Conservation (phyloP, 2,888 invertebrate genomes). For the Ypsolopha scabrella region DNA sequence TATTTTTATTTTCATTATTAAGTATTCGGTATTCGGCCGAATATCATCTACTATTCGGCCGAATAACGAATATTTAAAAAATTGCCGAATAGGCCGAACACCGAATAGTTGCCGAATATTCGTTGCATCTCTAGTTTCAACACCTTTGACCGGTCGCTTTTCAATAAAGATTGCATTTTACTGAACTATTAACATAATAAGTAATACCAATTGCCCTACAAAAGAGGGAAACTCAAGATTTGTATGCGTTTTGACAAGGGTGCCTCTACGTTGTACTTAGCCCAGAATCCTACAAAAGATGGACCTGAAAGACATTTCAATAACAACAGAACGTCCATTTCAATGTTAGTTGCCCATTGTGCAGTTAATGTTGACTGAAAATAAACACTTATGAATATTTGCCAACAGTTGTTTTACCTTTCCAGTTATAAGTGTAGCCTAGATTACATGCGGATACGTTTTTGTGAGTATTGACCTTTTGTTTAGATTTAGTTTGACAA, state of each 20-base stretch:
- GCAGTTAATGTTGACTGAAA: neutral
- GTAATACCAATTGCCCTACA: constrained; percentile 41
- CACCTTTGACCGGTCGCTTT: constrained; percentile 14
- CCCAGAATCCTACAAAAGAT: constrained; percentile 18
- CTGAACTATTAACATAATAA: constrained; percentile 51
- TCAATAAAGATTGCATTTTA: constrained; percentile 53
- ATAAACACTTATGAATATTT: neutral
- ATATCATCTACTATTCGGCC: too few species aligned
- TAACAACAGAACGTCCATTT: neutral
- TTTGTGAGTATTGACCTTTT: too few species aligned
- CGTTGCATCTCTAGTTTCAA: too few species aligned
- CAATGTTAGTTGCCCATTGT: neutral
- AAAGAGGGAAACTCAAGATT: constrained; percentile 36
- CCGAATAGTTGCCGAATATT: too few species aligned
- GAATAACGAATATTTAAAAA: too few species aligned
- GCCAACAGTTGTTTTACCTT: neutral
- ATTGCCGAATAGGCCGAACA: too few species aligned
- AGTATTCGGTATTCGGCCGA: too few species aligned
- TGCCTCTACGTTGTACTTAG: too few species aligned
- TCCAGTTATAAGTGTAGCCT: neutral
- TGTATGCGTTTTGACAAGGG: too few species aligned
- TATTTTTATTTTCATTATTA: too few species aligned
- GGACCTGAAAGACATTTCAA: constrained; percentile 15
- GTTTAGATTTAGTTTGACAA: too few species aligned
- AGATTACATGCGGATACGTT: too few species aligned